These are phyloP conservation scores for Lithobates pipiens DNA, from an alignment of 2,797 vertebrate genomes.

Conservation along the genomic window DNA sequence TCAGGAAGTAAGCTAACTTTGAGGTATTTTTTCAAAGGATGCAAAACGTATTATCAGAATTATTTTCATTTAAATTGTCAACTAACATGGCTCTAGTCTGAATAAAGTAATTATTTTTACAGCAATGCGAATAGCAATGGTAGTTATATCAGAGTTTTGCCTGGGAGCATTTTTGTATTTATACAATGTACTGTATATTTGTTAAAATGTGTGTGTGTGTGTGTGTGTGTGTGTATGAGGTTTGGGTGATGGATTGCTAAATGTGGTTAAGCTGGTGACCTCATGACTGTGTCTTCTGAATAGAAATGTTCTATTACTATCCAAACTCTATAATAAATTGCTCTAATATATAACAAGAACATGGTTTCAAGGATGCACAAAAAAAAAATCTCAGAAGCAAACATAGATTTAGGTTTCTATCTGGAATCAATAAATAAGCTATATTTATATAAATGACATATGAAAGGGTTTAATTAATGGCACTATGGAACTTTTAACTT, in stretches of 20 bases:
- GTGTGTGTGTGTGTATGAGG: constrained; percentile 18
- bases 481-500: constrained; percentile 16
- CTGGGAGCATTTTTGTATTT: neutral
- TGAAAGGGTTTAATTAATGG: constrained; percentile 17
- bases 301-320: constrained; percentile 46
- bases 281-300: constrained; percentile 32
- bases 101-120: neutral
- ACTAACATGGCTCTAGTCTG: neutral
- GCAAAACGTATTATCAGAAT: too few species aligned
- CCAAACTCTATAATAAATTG: constrained; percentile 28
- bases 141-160: neutral
- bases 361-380: constrained; percentile 1
- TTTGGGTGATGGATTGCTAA: constrained; percentile 18
- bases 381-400: constrained; percentile 4
- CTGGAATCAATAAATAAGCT: constrained; percentile 19
- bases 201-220: constrained; percentile 19
- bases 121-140: neutral
- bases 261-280: constrained; percentile 25
- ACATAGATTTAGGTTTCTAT: constrained; percentile 20
- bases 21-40: too few species aligned
- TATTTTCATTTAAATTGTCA: neutral
- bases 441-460: constrained; percentile 28
- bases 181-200: constrained; percentile 12
- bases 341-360: constrained; percentile 23
- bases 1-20: too few species aligned